Conservation (phyloP, 2,113 vertebrate species). For the Atractosteus spatula region DNA sequence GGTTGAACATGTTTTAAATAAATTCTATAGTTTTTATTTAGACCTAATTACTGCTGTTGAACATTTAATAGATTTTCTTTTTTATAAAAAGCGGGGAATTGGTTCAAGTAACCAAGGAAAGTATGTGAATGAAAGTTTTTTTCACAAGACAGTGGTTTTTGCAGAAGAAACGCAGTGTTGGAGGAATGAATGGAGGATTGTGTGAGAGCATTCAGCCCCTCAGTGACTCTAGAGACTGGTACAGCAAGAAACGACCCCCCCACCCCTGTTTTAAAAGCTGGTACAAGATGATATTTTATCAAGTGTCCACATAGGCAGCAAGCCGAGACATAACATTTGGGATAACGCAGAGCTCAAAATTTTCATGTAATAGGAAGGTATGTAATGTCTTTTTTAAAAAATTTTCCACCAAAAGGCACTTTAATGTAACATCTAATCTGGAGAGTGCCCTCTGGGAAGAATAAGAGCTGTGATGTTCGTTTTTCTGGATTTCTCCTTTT, state of each 20-base stretch:
- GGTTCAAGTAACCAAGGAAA: not conserved
- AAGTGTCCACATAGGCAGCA: constrained; percentile 37
- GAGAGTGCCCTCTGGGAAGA: too few species aligned
- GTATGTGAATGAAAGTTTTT: constrained; percentile 12
- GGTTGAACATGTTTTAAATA: not conserved
- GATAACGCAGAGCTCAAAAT: not conserved
- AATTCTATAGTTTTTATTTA: too few species aligned
- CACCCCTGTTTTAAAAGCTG: constrained; percentile 51
- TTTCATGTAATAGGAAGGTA: not conserved
- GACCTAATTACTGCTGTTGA: not conserved
- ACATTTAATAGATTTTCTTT: not conserved
- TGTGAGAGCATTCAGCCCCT: constrained; percentile 66
- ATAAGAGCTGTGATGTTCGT: too few species aligned
- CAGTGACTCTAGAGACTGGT: constrained; percentile 83
- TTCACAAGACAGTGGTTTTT: constrained; percentile 22
- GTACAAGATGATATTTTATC: constrained; percentile 63
- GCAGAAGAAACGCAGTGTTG: constrained; percentile 37
- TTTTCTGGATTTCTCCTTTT: too few species aligned
- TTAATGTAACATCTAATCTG: too few species aligned
- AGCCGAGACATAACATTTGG: not conserved
- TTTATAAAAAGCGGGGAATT: not conserved
- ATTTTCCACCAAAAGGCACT: too few species aligned
- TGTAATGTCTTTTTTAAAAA: not conserved
- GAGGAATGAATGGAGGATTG: constrained; percentile 82
- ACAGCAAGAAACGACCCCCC: constrained; percentile 71